Conservation (phyloP, 2,888 invertebrate species). For the Oligia strigilis region DNA sequence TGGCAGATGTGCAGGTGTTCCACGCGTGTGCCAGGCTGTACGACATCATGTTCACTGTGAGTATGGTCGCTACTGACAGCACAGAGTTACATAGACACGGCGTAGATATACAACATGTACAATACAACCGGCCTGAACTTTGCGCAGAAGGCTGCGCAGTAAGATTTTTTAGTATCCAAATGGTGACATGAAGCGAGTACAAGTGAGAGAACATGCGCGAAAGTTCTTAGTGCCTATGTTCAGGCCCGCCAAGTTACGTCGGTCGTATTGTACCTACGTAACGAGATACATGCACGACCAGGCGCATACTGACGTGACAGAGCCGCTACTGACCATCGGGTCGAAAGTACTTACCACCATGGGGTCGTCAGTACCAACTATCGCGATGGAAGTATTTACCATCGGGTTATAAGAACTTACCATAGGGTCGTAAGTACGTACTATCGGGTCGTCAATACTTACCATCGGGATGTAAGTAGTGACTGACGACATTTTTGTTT, state of each 20-base stretch:
- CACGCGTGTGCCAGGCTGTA: slow-evolving; percentile 83
- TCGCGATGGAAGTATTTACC: too few relatives aligned
- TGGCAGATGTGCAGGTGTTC: slow-evolving; percentile 86
- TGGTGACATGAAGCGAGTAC: too few relatives aligned
- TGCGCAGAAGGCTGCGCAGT: too few relatives aligned
- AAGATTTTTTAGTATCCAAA: too few relatives aligned
- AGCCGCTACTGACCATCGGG: neutral
- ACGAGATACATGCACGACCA: neutral
- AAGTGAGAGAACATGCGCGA: too few relatives aligned
- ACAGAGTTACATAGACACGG: neutral
- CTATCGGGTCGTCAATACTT: neutral
- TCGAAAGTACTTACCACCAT: neutral
- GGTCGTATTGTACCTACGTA: neutral
- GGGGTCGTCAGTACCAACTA: neutral
- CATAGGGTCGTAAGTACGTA: neutral
- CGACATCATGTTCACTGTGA: slow-evolving; percentile 83
- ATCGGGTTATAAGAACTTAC: neutral
- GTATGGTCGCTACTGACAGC: slow-evolving; percentile 36
- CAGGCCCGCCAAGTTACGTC: too few relatives aligned
- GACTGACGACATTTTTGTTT: neutral
- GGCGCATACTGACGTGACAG: too few relatives aligned
- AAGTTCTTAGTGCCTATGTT: too few relatives aligned
- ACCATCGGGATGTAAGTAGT: neutral
- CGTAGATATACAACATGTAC: neutral
- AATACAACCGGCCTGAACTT: too few relatives aligned